Conservation (phyloP, 1,140 invertebrate species). For the Anoplophora glabripennis region DNA sequence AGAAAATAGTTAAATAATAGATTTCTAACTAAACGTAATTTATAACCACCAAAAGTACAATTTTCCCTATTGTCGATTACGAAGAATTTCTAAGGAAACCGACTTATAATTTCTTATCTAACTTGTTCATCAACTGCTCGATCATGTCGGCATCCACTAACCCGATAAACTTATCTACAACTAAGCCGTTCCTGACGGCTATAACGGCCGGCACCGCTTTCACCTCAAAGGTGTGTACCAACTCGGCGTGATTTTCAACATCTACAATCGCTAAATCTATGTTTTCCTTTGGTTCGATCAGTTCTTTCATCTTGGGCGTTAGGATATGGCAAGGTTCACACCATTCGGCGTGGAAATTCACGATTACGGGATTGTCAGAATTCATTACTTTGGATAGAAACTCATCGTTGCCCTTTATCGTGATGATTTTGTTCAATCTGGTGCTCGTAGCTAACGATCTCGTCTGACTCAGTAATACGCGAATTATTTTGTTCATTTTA, state of each 20-base stretch:
- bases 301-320: conserved; percentile 82
- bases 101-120: conserved; percentile 53
- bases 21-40: too few species aligned
- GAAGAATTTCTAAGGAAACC: too few species aligned
- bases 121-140: conserved; percentile 75
- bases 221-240: conserved; percentile 80
- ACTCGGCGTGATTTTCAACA: conserved; percentile 83
- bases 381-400: conserved; percentile 73
- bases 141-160: conserved; percentile 82
- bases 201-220: conserved; percentile 89
- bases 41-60: too few species aligned
- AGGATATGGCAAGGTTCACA: conserved; percentile 94
- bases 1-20: too few species aligned
- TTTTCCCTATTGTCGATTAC: too few species aligned
- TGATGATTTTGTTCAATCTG: conserved; percentile 52
- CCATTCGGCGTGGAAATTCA: conserved; percentile 90
- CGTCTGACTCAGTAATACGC: conserved; percentile 7
- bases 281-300: conserved; percentile 72
- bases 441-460: conserved; percentile 30
- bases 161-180: conserved; percentile 91
- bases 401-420: conserved; percentile 57
- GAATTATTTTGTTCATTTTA: conserved; percentile 25
- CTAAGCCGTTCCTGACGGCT: conserved; percentile 82
- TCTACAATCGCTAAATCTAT: conserved; percentile 89
- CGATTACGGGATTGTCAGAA: conserved; percentile 75